Evolutionary conservation across 2,797 vertebrate genomes (phyloP).

Genomic region (Serranus cabrilla): DNA sequence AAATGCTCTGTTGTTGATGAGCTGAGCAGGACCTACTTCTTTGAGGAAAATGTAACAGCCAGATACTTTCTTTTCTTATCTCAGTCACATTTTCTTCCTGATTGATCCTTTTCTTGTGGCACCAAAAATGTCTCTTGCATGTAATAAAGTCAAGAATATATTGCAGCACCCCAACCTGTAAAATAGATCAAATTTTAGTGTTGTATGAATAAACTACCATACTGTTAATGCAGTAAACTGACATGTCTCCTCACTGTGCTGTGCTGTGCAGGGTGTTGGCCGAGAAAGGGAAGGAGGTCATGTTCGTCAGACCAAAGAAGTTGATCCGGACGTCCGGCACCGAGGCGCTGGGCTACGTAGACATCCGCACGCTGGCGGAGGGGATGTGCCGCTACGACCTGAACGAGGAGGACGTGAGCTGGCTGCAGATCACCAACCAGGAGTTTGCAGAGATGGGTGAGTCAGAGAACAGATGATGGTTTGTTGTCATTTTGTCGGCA

Average conservation of each 20-base stretch:
- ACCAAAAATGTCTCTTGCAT: neutral
- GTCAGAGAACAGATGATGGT: conserved; percentile 38
- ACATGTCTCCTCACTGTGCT: neutral
- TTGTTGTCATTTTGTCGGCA: neutral
- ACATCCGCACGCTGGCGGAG: conserved; percentile 92
- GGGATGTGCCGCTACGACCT: conserved; percentile 94
- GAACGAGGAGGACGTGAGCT: conserved; percentile 91
- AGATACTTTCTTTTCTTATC: neutral
- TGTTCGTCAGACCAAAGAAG: conserved; percentile 93
- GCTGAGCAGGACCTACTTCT: neutral
- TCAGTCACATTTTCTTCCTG: neutral
- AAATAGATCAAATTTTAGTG: neutral
- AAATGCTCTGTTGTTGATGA: neutral
- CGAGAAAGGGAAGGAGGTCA: conserved; percentile 88
- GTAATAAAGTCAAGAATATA: accelerated
- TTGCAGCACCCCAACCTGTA: neutral
- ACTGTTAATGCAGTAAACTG: neutral
- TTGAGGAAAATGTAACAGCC: neutral
- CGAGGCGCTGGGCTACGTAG: conserved; percentile 93
- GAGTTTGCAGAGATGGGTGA: conserved; percentile 96
- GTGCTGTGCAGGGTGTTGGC: conserved; percentile 81
- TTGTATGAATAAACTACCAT: neutral
- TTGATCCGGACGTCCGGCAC: conserved; percentile 90
- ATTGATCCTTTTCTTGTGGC: neutral
- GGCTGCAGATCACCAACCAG: conserved; percentile 92